Conservation (phyloP, 2,888 invertebrate species). For the Acronicta alni region DNA sequence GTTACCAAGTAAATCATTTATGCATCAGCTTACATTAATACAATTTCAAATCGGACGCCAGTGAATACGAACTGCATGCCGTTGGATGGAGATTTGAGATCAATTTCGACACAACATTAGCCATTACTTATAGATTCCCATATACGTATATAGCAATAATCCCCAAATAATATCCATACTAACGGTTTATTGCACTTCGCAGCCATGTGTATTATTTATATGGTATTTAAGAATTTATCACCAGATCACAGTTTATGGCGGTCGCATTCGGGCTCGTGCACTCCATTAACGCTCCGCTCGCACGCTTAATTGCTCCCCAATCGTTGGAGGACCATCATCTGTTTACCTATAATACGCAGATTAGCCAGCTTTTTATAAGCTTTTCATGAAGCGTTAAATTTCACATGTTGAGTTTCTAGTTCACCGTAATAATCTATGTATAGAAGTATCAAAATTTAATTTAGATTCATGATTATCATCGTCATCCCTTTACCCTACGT, state of each 20-base stretch:
- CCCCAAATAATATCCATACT: conserved; percentile 30
- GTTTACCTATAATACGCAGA: conserved; percentile 47
- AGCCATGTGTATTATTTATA: conserved; percentile 53
- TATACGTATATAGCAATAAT: conserved; percentile 36
- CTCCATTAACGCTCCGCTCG: conserved; percentile 49
- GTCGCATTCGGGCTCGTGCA: conserved; percentile 42
- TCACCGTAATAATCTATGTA: conserved; percentile 2
- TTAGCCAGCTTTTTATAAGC: conserved; percentile 44
- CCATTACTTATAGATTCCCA: conserved; percentile 16
- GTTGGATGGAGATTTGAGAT: neutral
- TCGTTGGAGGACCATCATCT: conserved; percentile 49
- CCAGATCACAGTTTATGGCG: conserved; percentile 59
- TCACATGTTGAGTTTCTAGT: conserved; percentile 21
- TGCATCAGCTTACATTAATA: too few relatives aligned
- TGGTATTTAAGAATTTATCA: conserved; percentile 52
- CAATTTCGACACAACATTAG: conserved; percentile 10
- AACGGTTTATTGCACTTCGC: conserved; percentile 49
- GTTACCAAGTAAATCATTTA: too few relatives aligned
- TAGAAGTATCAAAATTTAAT: too few relatives aligned
- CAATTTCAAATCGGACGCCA: too few relatives aligned
- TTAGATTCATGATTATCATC: too few relatives aligned
- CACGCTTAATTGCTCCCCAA: conserved; percentile 59
- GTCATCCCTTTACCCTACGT: neutral
- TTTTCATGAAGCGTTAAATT: conserved; percentile 25
- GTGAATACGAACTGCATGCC: too few relatives aligned